These are phyloP conservation scores for Burhinus bistriatus DNA, from an alignment of 2,113 vertebrate species.

Conservation along the genomic window DNA sequence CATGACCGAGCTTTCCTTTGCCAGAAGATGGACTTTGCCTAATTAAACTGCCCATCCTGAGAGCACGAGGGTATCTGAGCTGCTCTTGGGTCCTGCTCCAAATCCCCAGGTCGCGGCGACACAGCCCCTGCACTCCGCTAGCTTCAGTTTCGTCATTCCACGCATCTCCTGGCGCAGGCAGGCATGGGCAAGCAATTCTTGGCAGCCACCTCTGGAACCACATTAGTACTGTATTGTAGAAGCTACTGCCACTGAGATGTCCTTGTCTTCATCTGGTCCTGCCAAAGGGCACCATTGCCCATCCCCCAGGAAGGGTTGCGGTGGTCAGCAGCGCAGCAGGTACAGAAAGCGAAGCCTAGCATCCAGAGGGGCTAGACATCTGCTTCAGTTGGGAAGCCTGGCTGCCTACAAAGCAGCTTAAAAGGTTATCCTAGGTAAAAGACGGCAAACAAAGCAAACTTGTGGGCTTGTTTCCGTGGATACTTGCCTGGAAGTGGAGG, in stretches of 20 bases:
- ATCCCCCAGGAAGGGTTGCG: background rate
- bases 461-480: constrained; percentile 62
- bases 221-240: background rate
- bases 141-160: constrained; percentile 17
- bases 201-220: constrained; percentile 12
- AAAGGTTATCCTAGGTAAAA: constrained; percentile 69
- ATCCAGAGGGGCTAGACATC: background rate
- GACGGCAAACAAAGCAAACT: constrained; percentile 59
- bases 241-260: background rate
- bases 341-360: background rate
- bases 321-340: background rate
- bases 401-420: constrained; percentile 35
- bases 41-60: background rate
- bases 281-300: background rate
- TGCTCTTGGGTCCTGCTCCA: background rate
- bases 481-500: constrained; percentile 65
- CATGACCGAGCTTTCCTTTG: background rate
- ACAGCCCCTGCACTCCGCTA: background rate
- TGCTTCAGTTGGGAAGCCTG: background rate
- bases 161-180: background rate
- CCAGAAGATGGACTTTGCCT: background rate
- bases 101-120: rapidly evolving
- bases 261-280: background rate
- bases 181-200: constrained; percentile 35
- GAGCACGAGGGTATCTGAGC: background rate